phyloP scores from a whole-genome alignment of 1,140 invertebrate species.

The Leptopilina clavipes region DNA sequence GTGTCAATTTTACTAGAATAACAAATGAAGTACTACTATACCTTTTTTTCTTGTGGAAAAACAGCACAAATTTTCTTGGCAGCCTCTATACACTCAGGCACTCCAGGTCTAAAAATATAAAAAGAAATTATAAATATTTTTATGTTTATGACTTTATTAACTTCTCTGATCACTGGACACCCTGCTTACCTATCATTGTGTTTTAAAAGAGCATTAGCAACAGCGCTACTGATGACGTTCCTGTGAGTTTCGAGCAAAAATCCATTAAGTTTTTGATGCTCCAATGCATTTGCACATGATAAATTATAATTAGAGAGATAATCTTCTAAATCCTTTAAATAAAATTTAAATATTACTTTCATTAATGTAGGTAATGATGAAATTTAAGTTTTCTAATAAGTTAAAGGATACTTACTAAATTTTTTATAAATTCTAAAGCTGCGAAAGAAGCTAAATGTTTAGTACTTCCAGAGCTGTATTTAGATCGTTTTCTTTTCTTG shows the following conservation, averaged over 20 bases:
- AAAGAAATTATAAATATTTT: too few species aligned
- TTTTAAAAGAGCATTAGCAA: slow-evolving; percentile 1
- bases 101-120: not conserved
- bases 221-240: not conserved
- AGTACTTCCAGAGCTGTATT: not conserved
- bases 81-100: not conserved
- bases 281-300: not conserved
- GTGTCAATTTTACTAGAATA: too few species aligned
- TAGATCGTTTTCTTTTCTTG: not conserved
- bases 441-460: not conserved
- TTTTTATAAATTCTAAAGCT: not conserved
- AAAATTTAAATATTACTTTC: not conserved
- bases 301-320: not conserved
- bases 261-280: not conserved
- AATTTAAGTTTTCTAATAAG: not conserved
- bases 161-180: too few species aligned
- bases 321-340: not conserved
- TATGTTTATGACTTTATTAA: too few species aligned
- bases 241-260: not conserved
- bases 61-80: not conserved
- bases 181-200: not conserved
- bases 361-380: not conserved
- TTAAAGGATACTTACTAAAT: slow-evolving; percentile 1
- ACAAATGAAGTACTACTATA: too few species aligned
- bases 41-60: not conserved